Conservation (phyloP, 2,113 vertebrate genomes). For the Sigmodon hispidus region DNA sequence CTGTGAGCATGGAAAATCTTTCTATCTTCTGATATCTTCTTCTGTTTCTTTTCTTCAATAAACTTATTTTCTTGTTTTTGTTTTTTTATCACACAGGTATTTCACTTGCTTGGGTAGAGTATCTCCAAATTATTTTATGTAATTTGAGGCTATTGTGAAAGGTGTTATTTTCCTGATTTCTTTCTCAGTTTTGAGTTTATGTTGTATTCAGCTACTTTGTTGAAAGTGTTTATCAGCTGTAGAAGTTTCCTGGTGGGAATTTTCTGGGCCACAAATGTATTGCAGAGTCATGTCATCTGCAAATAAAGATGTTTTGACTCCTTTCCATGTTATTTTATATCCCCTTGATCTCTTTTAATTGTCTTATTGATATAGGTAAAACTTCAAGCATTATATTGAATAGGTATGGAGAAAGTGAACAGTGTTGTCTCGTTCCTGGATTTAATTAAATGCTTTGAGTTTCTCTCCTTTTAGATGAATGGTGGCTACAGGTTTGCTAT, state of each 20-base stretch:
- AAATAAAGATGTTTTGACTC: too few relatives aligned
- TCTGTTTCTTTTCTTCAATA: too few relatives aligned
- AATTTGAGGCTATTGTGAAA: too few relatives aligned
- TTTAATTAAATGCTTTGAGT: too few relatives aligned
- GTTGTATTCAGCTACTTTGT: neutral
- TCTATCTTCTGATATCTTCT: neutral
- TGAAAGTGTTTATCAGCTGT: neutral
- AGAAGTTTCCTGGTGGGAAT: neutral
- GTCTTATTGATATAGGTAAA: neutral
- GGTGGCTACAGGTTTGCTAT: neutral
- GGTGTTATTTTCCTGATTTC: too few relatives aligned
- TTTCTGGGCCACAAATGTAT: neutral
- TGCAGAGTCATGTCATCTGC: too few relatives aligned
- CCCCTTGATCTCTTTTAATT: neutral
- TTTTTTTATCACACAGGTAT: too few relatives aligned
- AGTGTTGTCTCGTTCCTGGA: too few relatives aligned
- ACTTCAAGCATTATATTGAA: neutral
- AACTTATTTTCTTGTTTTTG: too few relatives aligned
- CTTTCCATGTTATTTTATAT: neutral
- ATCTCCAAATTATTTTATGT: too few relatives aligned
- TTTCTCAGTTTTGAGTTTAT: neutral
- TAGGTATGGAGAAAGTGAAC: too few relatives aligned
- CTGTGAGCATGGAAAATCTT: neutral
- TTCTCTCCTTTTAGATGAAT: neutral
- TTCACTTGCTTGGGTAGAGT: too few relatives aligned